A percentile compares a stretch with the other conserved stretches of the same genome.
Conservation (phyloP, 2,113 vertebrate species). For the Ciconia stormi region DNA sequence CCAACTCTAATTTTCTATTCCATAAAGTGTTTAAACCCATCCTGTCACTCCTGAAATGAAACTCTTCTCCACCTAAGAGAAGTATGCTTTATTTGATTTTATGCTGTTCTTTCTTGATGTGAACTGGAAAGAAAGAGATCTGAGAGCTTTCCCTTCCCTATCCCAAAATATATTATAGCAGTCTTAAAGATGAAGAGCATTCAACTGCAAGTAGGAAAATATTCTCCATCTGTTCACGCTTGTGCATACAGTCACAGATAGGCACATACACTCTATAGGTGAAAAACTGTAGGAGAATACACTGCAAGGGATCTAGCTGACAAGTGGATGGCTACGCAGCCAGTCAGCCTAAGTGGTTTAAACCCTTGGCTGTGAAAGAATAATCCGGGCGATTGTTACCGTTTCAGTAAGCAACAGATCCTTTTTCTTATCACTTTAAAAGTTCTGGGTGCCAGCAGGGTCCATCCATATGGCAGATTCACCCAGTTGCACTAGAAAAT, state of each 20-base stretch:
- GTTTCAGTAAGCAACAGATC: not conserved
- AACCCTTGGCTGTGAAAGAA: not conserved
- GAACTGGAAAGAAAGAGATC: not conserved
- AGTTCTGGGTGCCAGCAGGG: not conserved
- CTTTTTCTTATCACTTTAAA: not conserved
- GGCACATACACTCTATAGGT: too few relatives aligned
- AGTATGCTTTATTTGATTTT: not conserved
- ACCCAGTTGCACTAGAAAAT: not conserved
- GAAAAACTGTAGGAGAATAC: not conserved
- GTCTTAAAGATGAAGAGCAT: not conserved
- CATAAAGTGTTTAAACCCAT: not conserved
- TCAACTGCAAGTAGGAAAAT: not conserved
- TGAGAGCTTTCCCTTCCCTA: not conserved
- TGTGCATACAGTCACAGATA: not conserved
- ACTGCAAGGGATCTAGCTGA: not conserved
- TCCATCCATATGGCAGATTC: not conserved
- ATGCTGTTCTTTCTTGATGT: not conserved
- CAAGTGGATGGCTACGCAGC: not conserved
- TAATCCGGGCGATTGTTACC: not conserved
- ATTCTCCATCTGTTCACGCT: not conserved
- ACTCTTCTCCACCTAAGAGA: not conserved
- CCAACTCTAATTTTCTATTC: not conserved
- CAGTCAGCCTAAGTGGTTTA: not conserved
- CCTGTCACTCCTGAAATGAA: not conserved
- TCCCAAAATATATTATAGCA: not conserved